Evolutionary conservation across 2,113 vertebrate species (phyloP).

Genomic region (Hydrochoerus hydrochaeris): DNA sequence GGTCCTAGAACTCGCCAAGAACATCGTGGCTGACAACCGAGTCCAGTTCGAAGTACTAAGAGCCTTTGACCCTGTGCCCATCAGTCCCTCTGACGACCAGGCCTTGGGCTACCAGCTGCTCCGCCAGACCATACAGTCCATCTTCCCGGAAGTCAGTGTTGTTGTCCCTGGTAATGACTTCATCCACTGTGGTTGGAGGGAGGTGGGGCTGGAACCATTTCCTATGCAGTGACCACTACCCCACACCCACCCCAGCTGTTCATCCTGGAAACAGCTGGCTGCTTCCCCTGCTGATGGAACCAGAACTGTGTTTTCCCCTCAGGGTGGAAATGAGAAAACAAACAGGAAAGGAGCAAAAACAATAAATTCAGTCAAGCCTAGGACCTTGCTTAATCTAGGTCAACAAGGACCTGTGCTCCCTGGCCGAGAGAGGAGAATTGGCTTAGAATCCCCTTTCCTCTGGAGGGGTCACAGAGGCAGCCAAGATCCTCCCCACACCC

Average conservation of each 20-base stretch:
- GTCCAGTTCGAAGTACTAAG: constrained; percentile 90
- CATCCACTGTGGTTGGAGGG: constrained; percentile 49
- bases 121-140: constrained; percentile 90
- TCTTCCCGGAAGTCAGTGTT: constrained; percentile 90
- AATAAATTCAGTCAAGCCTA: constrained; percentile 80
- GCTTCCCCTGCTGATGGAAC: constrained; percentile 76
- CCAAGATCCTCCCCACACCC: neutral
- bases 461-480: neutral
- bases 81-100: constrained; percentile 90
- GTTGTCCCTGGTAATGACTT: constrained; percentile 92
- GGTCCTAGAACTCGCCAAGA: constrained; percentile 90
- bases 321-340: constrained; percentile 81
- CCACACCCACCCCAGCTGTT: constrained; percentile 81
- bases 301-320: constrained; percentile 69
- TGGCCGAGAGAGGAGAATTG: constrained; percentile 31
- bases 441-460: neutral
- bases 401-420: neutral
- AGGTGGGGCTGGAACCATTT: constrained; percentile 58
- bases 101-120: constrained; percentile 93
- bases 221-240: constrained; percentile 72
- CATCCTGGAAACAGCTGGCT: constrained; percentile 85
- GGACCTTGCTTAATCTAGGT: constrained; percentile 62
- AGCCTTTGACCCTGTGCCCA: constrained; percentile 91
- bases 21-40: constrained; percentile 90
- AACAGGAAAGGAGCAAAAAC: constrained; percentile 86